phyloP scores from a whole-genome alignment of 2,797 vertebrate genomes.

The Sternotherus odoratus region DNA sequence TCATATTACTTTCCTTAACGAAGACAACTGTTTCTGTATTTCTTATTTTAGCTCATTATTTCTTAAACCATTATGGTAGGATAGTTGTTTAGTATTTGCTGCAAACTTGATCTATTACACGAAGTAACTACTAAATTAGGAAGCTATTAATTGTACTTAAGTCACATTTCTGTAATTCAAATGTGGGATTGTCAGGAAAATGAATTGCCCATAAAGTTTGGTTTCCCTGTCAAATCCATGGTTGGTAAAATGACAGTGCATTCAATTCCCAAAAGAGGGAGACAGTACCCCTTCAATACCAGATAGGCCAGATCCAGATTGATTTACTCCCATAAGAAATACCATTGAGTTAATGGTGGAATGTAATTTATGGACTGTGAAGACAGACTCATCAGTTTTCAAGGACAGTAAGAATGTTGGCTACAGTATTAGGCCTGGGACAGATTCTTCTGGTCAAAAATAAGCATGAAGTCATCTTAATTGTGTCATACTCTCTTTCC shows the following conservation, averaged over 20 bases:
- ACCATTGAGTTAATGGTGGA: not conserved
- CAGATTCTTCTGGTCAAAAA: not conserved
- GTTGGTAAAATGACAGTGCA: not conserved
- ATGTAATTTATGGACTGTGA: not conserved
- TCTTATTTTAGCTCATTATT: slow-evolving; percentile 33
- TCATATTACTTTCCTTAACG: not conserved
- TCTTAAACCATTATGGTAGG: slow-evolving; percentile 33
- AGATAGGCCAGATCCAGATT: not conserved
- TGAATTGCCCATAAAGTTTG: not conserved
- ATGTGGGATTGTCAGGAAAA: not conserved
- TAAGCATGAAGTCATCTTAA: not conserved
- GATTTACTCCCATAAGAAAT: not conserved
- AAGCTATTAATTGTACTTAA: not conserved
- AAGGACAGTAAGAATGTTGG: not conserved
- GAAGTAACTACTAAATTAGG: slow-evolving; percentile 1
- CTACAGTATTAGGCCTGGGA: not conserved
- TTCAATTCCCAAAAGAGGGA: not conserved
- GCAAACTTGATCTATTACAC: slow-evolving; percentile 49
- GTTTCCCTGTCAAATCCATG: not conserved
- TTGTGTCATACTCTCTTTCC: not conserved
- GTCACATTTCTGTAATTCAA: not conserved
- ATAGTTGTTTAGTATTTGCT: not conserved
- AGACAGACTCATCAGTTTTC: not conserved
- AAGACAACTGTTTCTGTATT: not conserved
- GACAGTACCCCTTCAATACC: not conserved